phyloP scores from a whole-genome alignment of 2,797 vertebrate genomes.

The Hydrocynus forskahlii region DNA sequence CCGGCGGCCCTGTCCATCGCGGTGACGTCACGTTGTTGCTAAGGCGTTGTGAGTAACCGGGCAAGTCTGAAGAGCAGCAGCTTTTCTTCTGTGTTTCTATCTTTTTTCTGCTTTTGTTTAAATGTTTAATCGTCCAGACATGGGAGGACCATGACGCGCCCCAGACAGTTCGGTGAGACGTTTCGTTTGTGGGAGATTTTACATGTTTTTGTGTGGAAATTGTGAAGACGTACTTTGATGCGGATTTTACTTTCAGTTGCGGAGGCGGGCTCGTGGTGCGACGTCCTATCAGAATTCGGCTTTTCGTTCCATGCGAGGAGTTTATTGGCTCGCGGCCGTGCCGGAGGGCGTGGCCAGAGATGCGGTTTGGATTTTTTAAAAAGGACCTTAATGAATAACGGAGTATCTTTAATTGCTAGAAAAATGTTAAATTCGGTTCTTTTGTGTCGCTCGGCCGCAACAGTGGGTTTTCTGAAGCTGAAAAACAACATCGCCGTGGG shows the following conservation, averaged over 20 bases:
- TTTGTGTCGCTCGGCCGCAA: too few relatives aligned
- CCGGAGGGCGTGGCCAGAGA: constrained; percentile 16
- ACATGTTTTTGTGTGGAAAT: too few relatives aligned
- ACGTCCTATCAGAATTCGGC: constrained; percentile 42
- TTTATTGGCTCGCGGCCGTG: constrained; percentile 25
- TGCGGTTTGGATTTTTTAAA: neutral
- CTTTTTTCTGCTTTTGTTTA: too few relatives aligned
- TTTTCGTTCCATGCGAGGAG: constrained; percentile 12
- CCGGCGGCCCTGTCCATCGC: constrained; percentile 38
- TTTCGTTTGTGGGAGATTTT: neutral
- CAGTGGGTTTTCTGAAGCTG: neutral
- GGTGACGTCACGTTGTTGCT: constrained; percentile 63
- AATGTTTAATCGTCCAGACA: too few relatives aligned
- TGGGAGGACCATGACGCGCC: constrained; percentile 5
- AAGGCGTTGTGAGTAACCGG: constrained; percentile 61
- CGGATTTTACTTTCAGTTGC: constrained; percentile 23
- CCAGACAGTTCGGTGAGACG: constrained; percentile 33
- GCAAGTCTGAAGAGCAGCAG: constrained; percentile 39
- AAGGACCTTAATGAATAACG: neutral
- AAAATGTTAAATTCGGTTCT: neutral
- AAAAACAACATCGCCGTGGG: too few relatives aligned
- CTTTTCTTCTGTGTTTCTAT: neutral
- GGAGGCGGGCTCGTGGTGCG: constrained; percentile 7
- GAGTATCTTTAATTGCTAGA: too few relatives aligned
- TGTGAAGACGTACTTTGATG: neutral